These are phyloP conservation scores for Schlechtendalia chinensis DNA, from an alignment of 1,140 invertebrate genomes.

Conservation along the genomic window DNA sequence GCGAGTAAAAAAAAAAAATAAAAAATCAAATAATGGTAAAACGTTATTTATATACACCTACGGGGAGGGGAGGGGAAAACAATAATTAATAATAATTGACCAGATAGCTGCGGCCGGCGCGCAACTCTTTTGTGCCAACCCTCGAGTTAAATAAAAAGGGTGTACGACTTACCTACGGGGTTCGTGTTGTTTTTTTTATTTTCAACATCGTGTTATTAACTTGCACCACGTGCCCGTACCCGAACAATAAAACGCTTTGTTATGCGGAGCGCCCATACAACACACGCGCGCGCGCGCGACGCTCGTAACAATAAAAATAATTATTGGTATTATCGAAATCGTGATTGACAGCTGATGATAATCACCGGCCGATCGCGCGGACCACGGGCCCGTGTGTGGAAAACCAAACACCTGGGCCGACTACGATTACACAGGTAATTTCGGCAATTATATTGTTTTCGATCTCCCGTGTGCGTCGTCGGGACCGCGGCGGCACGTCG, in stretches of 20 bases:
- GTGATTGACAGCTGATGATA: conserved; percentile 46
- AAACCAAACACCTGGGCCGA: conserved; percentile 41
- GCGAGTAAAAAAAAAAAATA: conserved; percentile 31
- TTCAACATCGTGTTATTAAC: conserved; percentile 36
- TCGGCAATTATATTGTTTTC: conserved; percentile 15
- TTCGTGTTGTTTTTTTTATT: conserved; percentile 3
- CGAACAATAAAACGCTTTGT: conserved; percentile 50
- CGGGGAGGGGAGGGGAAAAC: neutral
- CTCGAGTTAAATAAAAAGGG: conserved; percentile 14
- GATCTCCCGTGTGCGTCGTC: neutral
- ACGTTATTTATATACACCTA: neutral
- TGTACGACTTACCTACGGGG: neutral
- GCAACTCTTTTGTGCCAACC: conserved; percentile 47
- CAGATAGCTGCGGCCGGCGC: conserved; percentile 8
- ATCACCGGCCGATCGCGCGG: conserved; percentile 3
- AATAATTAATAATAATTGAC: conserved; percentile 50
- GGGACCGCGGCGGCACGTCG: conserved; percentile 1
- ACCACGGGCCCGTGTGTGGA: neutral
- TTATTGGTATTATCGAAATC: conserved; percentile 47
- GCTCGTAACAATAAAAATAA: conserved; percentile 45
- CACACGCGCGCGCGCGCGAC: too few relatives aligned
- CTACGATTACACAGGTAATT: conserved; percentile 38
- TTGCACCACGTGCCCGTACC: conserved; percentile 24
- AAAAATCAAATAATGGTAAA: conserved; percentile 29
- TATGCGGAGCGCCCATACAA: conserved; percentile 13